phyloP scores from a whole-genome alignment of 2,888 invertebrate species.

The Neoaliturus tenellus region DNA sequence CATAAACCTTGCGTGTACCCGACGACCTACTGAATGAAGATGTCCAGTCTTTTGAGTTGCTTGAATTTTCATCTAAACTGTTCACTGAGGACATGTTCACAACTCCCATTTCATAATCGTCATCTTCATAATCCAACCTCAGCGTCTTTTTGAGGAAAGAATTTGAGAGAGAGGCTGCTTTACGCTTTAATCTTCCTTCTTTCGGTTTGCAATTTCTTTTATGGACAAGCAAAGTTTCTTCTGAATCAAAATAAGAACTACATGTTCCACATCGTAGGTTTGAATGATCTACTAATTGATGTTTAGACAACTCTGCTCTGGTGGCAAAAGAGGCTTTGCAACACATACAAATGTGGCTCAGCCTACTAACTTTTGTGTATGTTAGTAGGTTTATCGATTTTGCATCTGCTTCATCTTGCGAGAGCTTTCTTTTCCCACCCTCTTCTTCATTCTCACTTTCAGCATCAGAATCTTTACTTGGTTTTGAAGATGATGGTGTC shows the following conservation, averaged over 20 bases:
- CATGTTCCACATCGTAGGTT: neutral
- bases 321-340: conserved; percentile 25
- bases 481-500: conserved; percentile 28
- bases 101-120: conserved; percentile 26
- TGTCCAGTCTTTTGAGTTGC: conserved; percentile 19
- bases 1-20: conserved; percentile 62
- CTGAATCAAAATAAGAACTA: conserved; percentile 12
- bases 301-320: conserved; percentile 2
- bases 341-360: conserved; percentile 28
- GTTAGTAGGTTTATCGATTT: neutral
- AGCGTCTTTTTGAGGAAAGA: conserved; percentile 8
- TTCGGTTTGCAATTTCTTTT: conserved; percentile 22
- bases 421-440: neutral
- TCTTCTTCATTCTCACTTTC: conserved; percentile 55
- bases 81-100: conserved; percentile 14
- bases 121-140: conserved; percentile 20
- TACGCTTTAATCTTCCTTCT: conserved; percentile 20
- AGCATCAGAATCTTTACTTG: conserved; percentile 45
- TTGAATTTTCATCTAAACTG: conserved; percentile 39
- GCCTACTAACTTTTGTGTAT: conserved; percentile 16
- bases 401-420: neutral
- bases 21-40: neutral
- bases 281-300: conserved; percentile 36
- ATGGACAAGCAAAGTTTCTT: neutral
- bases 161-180: neutral